phyloP scores from a whole-genome alignment of 1,140 invertebrate species.

The Hycleus cichorii region DNA sequence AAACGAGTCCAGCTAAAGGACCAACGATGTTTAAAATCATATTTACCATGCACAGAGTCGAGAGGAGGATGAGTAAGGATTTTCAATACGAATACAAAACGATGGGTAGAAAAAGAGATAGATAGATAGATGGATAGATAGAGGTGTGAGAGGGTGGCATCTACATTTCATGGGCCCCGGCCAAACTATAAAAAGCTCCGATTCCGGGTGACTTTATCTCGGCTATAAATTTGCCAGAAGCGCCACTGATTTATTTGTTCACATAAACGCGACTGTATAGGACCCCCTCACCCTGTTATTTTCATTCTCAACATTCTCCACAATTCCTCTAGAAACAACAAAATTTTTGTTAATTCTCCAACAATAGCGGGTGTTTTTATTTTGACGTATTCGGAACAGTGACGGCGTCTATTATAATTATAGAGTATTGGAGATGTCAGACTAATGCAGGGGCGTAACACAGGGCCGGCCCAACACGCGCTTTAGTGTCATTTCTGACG shows the following conservation, averaged over 20 bases:
- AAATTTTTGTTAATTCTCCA: background rate
- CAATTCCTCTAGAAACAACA: background rate
- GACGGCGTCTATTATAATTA: conserved; percentile 16
- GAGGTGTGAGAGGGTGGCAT: conserved; percentile 32
- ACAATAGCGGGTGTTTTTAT: background rate
- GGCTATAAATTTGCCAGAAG: conserved; percentile 44
- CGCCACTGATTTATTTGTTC: conserved; percentile 43
- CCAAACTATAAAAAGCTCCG: conserved; percentile 41
- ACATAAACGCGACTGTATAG: conserved; percentile 37
- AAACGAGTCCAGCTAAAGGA: too few species aligned
- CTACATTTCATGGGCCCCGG: conserved; percentile 41
- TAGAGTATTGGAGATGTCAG: conserved; percentile 8
- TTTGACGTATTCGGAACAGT: background rate
- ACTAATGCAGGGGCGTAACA: conserved; percentile 27
- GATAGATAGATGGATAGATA: conserved; percentile 3
- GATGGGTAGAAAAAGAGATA: background rate
- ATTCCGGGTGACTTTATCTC: conserved; percentile 43
- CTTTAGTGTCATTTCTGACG: conserved; percentile 23
- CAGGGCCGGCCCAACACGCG: conserved; percentile 17
- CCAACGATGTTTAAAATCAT: conserved; percentile 38
- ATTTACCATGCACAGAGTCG: conserved; percentile 26
- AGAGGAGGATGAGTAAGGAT: conserved; percentile 1
- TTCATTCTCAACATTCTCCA: background rate
- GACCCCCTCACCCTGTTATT: background rate
- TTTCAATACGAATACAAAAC: background rate